Conservation (phyloP, 2,888 invertebrate genomes). For the Ophraella communa region DNA sequence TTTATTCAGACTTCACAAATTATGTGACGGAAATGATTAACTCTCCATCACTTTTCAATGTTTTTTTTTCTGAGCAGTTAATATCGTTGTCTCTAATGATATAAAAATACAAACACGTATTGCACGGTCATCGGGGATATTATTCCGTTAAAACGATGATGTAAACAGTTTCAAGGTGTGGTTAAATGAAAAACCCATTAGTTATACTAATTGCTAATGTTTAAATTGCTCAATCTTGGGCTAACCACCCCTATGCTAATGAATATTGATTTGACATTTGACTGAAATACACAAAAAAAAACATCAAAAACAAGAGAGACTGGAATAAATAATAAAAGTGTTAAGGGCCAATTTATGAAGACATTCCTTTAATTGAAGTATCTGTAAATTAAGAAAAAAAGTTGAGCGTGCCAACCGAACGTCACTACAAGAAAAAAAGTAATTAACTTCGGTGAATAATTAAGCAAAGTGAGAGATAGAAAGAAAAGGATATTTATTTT, state of each 20-base stretch:
- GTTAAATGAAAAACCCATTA: constrained; percentile 39
- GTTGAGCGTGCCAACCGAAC: constrained; percentile 48
- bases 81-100: too few relatives aligned
- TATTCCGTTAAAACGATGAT: neutral
- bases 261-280: constrained; percentile 41
- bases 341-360: constrained; percentile 49
- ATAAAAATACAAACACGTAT: neutral
- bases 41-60: too few relatives aligned
- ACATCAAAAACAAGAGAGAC: constrained; percentile 32
- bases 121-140: neutral
- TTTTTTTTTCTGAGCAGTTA: neutral
- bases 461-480: constrained; percentile 36
- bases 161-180: neutral
- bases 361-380: constrained; percentile 51
- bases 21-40: too few relatives aligned
- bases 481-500: constrained; percentile 42
- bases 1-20: too few relatives aligned
- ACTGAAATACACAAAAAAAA: constrained; percentile 24
- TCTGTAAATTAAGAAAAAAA: constrained; percentile 52
- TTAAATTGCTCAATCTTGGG: constrained; percentile 26
- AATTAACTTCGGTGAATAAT: constrained; percentile 52
- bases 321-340: constrained; percentile 46
- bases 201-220: constrained; percentile 12
- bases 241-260: constrained; percentile 29
- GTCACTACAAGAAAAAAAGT: constrained; percentile 45